phyloP scores from a whole-genome alignment of 2,888 invertebrate genomes.

The Pelosia muscerda region DNA sequence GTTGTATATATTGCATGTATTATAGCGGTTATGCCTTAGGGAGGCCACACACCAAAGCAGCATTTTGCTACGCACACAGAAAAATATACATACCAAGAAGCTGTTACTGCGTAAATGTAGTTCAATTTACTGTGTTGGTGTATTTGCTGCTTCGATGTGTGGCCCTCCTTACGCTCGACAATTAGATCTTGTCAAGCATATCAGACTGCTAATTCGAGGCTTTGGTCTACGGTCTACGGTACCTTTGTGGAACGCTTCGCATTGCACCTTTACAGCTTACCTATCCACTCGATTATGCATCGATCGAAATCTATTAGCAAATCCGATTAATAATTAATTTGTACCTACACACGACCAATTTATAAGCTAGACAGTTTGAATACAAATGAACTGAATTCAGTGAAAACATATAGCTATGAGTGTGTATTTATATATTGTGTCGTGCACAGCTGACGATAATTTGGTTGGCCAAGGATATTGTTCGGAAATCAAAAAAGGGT shows the following conservation, averaged over 20 bases:
- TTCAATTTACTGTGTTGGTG: constrained; percentile 26
- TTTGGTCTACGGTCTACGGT: constrained; percentile 56
- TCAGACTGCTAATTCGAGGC: constrained; percentile 51
- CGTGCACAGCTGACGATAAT: background rate
- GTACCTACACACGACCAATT: background rate
- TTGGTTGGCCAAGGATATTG: too few species aligned
- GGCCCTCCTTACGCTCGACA: constrained; percentile 50
- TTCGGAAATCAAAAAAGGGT: background rate
- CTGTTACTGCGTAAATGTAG: too few species aligned
- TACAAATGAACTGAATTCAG: background rate
- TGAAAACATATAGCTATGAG: background rate
- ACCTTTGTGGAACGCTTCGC: constrained; percentile 20
- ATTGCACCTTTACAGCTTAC: constrained; percentile 8
- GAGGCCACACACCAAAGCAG: too few species aligned
- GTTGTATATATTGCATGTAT: background rate
- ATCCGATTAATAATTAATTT: background rate
- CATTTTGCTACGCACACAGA: too few species aligned
- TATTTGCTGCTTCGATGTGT: too few species aligned
- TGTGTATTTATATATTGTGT: background rate
- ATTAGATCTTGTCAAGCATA: constrained; percentile 62
- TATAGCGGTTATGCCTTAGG: constrained; percentile 45
- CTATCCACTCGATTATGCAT: background rate
- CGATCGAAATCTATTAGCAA: constrained; percentile 9
- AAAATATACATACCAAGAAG: too few species aligned
- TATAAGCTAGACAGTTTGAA: background rate